These are phyloP conservation scores for Galeopterus variegatus DNA, from an alignment of 2,113 vertebrate genomes.

Conservation along the genomic window DNA sequence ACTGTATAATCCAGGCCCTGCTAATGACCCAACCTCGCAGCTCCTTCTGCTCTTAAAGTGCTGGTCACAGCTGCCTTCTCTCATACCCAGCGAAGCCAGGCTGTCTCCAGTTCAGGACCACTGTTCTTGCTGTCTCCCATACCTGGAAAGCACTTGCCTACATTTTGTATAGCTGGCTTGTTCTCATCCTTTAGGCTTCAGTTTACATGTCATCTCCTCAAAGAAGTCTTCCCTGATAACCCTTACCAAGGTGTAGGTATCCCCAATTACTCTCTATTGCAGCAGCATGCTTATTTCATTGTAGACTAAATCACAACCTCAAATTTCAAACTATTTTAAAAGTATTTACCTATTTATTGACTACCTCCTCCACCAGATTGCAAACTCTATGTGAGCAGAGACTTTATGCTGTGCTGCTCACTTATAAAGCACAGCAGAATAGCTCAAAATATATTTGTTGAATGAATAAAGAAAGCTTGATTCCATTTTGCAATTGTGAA, in stretches of 20 bases:
- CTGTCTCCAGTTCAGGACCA: not conserved
- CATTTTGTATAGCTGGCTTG: not conserved
- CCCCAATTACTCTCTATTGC: not conserved
- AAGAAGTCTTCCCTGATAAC: not conserved
- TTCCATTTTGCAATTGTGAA: not conserved
- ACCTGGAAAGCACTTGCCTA: not conserved
- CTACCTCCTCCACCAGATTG: not conserved
- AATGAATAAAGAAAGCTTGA: not conserved
- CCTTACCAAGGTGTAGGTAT: not conserved
- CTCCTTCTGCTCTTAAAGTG: not conserved
- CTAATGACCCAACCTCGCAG: accelerated
- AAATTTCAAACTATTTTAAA: not conserved
- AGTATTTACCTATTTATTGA: not conserved
- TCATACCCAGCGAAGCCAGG: not conserved
- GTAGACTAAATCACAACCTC: not conserved
- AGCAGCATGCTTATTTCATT: not conserved
- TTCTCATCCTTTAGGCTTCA: not conserved
- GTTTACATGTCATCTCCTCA: not conserved
- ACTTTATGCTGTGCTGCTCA: not conserved
- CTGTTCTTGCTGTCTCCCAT: not conserved
- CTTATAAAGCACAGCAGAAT: not conserved
- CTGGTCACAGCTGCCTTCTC: not conserved
- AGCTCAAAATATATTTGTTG: not conserved
- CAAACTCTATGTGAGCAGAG: not conserved
- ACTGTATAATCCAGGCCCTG: not conserved